phyloP scores from a whole-genome alignment of 2,888 invertebrate species.

The Dendrolimus pini region DNA sequence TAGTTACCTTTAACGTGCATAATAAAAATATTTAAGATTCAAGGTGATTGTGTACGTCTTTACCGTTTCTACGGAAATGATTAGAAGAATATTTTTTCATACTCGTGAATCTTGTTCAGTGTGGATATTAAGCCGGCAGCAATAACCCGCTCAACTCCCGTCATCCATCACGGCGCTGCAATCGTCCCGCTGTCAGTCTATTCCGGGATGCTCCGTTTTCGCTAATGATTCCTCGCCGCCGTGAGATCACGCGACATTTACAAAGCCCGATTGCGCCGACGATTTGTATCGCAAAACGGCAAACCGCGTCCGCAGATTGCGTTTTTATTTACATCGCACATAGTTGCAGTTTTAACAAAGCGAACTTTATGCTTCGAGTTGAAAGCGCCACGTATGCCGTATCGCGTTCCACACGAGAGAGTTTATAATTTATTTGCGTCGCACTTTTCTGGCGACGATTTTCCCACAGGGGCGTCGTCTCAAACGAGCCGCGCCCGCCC shows the following conservation, averaged over 20 bases:
- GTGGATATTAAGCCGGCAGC: conserved; percentile 51
- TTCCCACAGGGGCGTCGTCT: conserved; percentile 74
- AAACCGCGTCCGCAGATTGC: conserved; percentile 6
- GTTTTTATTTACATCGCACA: conserved; percentile 2
- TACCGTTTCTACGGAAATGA: not conserved
- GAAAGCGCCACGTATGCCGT: conserved; percentile 35
- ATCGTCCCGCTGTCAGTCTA: conserved; percentile 72
- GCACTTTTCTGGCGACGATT: conserved; percentile 75
- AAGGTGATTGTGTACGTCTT: no score
- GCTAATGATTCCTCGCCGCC: conserved; percentile 63
- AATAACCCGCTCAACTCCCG: conserved; percentile 52
- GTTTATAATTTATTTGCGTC: conserved; percentile 74
- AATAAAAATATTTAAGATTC: no score
- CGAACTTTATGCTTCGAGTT: conserved; percentile 41
- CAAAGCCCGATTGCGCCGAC: conserved; percentile 49
- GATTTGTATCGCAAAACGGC: conserved; percentile 41
- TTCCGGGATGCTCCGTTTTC: conserved; percentile 71
- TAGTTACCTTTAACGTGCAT: no score
- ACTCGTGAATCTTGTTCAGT: conserved; percentile 34
- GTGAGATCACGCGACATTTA: conserved; percentile 52
- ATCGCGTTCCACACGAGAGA: conserved; percentile 63
- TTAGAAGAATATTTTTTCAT: conserved; percentile 24
- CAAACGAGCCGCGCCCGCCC: conserved; percentile 73
- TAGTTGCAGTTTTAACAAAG: conserved; percentile 47
- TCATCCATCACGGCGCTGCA: conserved; percentile 70